Base-by-base conservation (phyloP, 2,797 vertebrate genomes). In the Acestrorhynchus altus region DNA sequence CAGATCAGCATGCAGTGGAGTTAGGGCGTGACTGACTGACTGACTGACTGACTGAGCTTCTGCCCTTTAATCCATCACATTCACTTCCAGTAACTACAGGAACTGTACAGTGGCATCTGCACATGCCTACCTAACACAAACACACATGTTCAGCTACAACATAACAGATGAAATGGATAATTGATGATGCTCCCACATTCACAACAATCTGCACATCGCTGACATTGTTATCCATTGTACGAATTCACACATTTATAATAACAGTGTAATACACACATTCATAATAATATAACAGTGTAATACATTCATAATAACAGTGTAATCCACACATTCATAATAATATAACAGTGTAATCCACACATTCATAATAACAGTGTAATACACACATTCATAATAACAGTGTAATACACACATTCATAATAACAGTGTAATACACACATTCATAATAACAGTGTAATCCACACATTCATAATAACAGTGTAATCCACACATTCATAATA, bases 21-120 rank as follows among this genome's bases (percentile, higher is more conserved):
- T 18, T n/a, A 13, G 57, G 57, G 57, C 59, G 59, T n/a, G 59
- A 61, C 59, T 61, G 59, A 60, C 57, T 28, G n/a, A n/a, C n/a
- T n/a, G n/a, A n/a, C n/a, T n/a, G n/a, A n/a, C n/a, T n/a, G n/a
- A n/a, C n/a, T n/a, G n/a, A 60, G 28, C 28, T 10, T 11, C 3
- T 39, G 11, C 59, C 59, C 8, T 12, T 61, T n/a, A 61, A 61
- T 61, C 28, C 31, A 39, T 35, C 15, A 60, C 0, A 4, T 8
- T 26, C 7, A 28, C 15, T 15, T 59, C 28, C 24, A 59, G 56
- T 1, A 6, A 13, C 24, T 26, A 15, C 12, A 16, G 18, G 3
- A 1, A 0, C n/a, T 51, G 1, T 26, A 1, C 54, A 26, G 9
- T 12, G 15, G 3, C 6, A 0, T 60, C 15, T 15, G 31, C 57